Conservation (phyloP, 64 coral and sea anemone species). For the Acropora tenuis region DNA sequence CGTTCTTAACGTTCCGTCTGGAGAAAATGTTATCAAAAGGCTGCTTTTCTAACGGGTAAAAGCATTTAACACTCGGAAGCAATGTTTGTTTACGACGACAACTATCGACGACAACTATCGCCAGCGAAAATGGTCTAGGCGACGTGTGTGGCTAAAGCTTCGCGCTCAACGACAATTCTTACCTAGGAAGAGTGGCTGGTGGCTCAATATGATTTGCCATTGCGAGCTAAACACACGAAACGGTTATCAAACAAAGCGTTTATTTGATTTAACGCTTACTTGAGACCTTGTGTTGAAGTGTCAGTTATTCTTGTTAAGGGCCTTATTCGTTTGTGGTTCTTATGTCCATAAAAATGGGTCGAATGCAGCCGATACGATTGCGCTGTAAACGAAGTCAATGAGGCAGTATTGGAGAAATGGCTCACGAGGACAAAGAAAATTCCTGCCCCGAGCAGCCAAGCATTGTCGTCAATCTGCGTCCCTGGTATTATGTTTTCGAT, state of each 20-base stretch:
- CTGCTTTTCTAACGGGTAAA: not conserved
- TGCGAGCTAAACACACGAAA: not conserved
- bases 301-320: not conserved
- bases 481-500: too few species aligned
- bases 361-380: too few species aligned
- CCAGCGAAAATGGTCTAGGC: not conserved
- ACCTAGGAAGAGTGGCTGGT: not conserved
- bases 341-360: too few species aligned
- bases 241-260: conserved; percentile 6
- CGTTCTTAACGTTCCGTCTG: conserved; percentile 8
- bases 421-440: not conserved
- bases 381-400: too few species aligned
- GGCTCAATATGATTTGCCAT: not conserved
- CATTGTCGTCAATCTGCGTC: too few species aligned
- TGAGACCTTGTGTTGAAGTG: not conserved
- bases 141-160: not conserved
- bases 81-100: not conserved
- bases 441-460: not conserved
- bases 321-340: not conserved
- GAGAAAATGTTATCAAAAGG: not conserved
- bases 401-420: too few species aligned
- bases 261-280: not conserved
- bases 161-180: not conserved
- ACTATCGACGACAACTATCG: too few species aligned
- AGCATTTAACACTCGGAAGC: not conserved